These are phyloP conservation scores for Bungarus multicinctus DNA, from an alignment of 2,113 vertebrate species.

Conservation along the genomic window DNA sequence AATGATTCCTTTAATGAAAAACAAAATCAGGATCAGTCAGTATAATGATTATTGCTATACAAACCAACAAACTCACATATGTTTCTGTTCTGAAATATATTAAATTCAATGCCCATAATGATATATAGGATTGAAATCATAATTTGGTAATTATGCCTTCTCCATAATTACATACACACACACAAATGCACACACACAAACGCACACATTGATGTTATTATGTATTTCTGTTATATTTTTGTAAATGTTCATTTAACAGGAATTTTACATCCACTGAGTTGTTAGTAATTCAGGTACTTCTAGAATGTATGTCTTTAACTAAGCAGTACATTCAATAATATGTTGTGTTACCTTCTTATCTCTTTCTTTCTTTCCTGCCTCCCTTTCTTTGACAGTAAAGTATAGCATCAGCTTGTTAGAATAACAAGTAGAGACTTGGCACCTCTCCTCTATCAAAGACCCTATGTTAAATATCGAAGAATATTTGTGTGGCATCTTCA, in stretches of 20 bases:
- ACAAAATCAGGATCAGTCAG: neutral
- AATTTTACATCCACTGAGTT: neutral
- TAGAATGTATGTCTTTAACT: neutral
- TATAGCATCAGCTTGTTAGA: neutral
- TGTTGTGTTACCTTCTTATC: neutral
- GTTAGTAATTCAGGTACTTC: neutral
- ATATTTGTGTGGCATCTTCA: neutral
- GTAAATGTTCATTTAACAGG: neutral
- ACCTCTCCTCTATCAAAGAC: neutral
- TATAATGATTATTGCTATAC: neutral
- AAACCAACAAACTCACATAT: neutral
- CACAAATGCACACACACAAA: no score
- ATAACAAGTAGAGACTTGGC: neutral
- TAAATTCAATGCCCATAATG: neutral
- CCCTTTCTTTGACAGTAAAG: neutral
- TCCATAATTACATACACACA: neutral
- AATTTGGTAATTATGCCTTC: neutral
- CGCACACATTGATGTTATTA: neutral
- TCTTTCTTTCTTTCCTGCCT: neutral
- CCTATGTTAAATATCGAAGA: neutral
- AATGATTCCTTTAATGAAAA: neutral
- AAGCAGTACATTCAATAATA: neutral
- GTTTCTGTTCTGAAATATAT: neutral
- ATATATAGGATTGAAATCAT: neutral
- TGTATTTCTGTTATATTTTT: neutral